Evolutionary conservation across 2,888 invertebrate species (phyloP).

Genomic region (Arctia plantaginis): DNA sequence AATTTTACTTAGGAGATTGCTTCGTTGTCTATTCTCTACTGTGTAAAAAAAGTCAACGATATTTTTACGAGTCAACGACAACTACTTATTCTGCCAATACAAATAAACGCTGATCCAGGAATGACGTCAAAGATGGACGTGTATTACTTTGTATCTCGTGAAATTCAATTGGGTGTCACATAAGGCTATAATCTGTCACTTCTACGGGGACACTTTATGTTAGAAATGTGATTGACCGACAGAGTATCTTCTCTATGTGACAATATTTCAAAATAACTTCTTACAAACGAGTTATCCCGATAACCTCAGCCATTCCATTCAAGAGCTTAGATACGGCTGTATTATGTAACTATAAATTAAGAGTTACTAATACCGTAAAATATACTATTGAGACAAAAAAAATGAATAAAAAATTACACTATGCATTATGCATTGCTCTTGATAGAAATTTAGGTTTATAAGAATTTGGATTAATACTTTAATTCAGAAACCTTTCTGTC

Average conservation of each 20-base stretch:
- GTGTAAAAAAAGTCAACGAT: constrained; percentile 15
- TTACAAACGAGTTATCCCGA: not conserved
- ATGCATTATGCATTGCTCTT: no score
- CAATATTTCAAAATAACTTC: not conserved
- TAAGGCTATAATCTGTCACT: constrained; percentile 5
- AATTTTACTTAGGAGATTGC: constrained; percentile 15
- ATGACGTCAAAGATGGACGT: constrained; percentile 30
- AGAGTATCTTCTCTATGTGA: constrained; percentile 3
- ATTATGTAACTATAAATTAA: no score
- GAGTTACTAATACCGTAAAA: no score
- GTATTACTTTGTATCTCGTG: constrained; percentile 22
- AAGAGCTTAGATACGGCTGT: not conserved
- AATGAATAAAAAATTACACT: no score
- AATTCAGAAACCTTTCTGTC: not conserved
- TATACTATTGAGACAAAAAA: no score
- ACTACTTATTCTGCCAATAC: constrained; percentile 23
- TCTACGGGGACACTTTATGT: constrained; percentile 3
- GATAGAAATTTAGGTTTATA: not conserved
- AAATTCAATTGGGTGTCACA: constrained; percentile 22
- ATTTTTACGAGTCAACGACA: constrained; percentile 29
- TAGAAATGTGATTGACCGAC: constrained; percentile 11
- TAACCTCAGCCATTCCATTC: constrained; percentile 6
- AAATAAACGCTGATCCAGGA: constrained; percentile 32
- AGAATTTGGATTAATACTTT: not conserved
- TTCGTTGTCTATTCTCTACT: constrained; percentile 11